Conservation (phyloP, 2,797 vertebrate genomes). For the Columba guinea region DNA sequence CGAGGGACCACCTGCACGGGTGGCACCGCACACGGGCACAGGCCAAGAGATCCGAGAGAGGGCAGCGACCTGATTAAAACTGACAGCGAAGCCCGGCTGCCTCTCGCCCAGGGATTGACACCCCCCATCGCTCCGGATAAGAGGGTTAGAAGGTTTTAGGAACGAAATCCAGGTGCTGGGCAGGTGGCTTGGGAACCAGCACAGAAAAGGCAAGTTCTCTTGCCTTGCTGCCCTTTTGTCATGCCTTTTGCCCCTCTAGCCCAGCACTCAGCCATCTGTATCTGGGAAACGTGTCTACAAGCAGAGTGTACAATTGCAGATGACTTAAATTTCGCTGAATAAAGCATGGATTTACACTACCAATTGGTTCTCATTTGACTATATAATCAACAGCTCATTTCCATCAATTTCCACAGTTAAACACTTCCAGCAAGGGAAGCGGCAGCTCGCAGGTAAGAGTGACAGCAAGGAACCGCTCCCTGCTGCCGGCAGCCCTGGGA, state of each 20-base stretch:
- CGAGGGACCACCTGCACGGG: too few species aligned
- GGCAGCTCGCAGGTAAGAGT: neutral
- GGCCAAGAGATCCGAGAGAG: neutral
- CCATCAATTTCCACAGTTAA: neutral
- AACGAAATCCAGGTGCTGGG: neutral
- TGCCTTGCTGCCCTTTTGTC: neutral
- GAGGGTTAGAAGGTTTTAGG: neutral
- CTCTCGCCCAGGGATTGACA: neutral
- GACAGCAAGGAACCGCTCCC: neutral
- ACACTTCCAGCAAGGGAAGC: neutral
- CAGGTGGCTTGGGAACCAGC: neutral
- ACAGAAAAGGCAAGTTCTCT: neutral
- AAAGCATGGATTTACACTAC: neutral
- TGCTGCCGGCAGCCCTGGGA: neutral
- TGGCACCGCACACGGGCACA: accelerated
- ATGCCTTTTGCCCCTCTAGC: neutral
- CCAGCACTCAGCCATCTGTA: neutral
- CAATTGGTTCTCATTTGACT: neutral
- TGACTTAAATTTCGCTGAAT: neutral
- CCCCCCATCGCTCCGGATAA: neutral
- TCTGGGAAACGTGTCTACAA: neutral
- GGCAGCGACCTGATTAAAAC: neutral
- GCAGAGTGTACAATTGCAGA: neutral
- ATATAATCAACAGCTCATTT: neutral
- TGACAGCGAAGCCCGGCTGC: neutral